Conservation (phyloP, 1,140 invertebrate genomes). For the Pentalonia nigronervosa region DNA sequence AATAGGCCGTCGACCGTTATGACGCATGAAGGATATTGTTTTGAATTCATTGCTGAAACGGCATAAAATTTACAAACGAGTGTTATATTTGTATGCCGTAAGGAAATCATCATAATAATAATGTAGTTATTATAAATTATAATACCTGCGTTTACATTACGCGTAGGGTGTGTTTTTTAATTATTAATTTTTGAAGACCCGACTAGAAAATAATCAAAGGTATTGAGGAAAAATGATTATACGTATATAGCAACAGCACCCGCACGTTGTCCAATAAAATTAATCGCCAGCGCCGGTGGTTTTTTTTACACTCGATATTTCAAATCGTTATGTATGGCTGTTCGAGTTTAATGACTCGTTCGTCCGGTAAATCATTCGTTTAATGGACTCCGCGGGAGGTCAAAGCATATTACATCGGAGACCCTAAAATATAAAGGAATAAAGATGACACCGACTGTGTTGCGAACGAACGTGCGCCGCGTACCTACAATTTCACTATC, state of each 20-base stretch:
- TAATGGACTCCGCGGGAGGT: not conserved
- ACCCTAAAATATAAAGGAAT: constrained; percentile 23
- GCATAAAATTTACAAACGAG: not conserved
- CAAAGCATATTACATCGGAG: not conserved
- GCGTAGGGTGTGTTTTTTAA: not conserved
- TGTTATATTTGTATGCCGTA: not conserved
- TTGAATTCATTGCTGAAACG: not conserved
- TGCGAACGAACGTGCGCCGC: not conserved
- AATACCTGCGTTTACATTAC: not conserved
- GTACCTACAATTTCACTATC: not conserved
- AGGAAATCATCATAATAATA: not conserved
- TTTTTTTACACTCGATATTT: not conserved
- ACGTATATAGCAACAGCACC: not conserved
- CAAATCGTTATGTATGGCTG: not conserved
- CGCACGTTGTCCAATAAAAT: not conserved
- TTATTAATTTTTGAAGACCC: not conserved
- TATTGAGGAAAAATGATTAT: not conserved
- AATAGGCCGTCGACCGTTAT: not conserved
- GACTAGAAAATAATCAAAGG: not conserved
- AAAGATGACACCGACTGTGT: not conserved
- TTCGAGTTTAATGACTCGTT: constrained; percentile 20
- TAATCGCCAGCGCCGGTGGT: not conserved
- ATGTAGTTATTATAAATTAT: not conserved
- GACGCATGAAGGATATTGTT: not conserved
- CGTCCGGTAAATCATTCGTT: not conserved